These are phyloP conservation scores for Trichechus manatus DNA, from an alignment of 2,113 vertebrate genomes.

Conservation along the genomic window DNA sequence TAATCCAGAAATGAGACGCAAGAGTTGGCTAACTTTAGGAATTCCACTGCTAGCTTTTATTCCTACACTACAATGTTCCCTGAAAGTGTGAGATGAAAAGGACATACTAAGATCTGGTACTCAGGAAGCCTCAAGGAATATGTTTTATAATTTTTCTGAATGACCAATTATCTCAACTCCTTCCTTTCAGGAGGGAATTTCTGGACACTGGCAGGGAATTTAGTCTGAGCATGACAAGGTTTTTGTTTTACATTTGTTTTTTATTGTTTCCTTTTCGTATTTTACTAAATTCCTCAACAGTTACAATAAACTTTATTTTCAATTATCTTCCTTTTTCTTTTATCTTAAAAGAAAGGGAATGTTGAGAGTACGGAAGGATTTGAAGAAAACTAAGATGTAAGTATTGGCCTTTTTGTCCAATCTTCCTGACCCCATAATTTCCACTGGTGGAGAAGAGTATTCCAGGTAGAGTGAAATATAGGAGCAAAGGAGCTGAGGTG, in stretches of 20 bases:
- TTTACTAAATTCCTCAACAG: not conserved
- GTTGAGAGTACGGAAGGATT: not conserved
- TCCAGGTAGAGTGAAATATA: not conserved
- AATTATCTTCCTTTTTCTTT: not conserved
- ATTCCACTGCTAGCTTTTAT: not conserved
- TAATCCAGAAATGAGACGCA: not conserved
- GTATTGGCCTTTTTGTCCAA: not conserved
- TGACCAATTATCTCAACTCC: not conserved
- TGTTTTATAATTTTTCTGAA: not conserved
- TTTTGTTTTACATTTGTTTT: not conserved
- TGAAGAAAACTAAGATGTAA: not conserved
- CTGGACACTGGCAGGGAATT: not conserved
- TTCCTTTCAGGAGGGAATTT: not conserved
- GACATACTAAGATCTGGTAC: not conserved
- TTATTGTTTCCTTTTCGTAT: slow-evolving; percentile 26
- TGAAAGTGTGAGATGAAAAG: not conserved
- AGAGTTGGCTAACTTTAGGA: not conserved
- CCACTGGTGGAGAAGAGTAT: not conserved
- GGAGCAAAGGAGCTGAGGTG: not conserved
- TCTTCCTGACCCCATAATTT: not conserved
- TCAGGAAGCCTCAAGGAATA: not conserved
- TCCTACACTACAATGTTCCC: too few relatives aligned
- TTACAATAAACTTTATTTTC: not conserved
- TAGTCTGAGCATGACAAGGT: too few relatives aligned
- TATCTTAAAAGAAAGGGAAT: slow-evolving; percentile 29